Conservation (phyloP, 2,113 vertebrate species). For the rat (Rattus norvegicus) region GRCr8 NC_086024.1:81595001-81595500, state of each 20-base stretch:
- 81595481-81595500: background rate
- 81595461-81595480: background rate
- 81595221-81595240: background rate
- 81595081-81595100: background rate
- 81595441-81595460: background rate
- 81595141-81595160: background rate
- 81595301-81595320: background rate
- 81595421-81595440: background rate
- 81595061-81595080: background rate
- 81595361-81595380: background rate
- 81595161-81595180: background rate
- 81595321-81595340: background rate
- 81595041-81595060: constrained; percentile 2
- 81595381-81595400: background rate
- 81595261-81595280: background rate
- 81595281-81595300: background rate
- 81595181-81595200: background rate
- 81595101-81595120: background rate
- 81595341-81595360: background rate
- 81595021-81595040: background rate
- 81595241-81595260: background rate
- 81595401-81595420: background rate
- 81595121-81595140: background rate
- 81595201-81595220: background rate
- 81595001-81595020: background rate